A percentile compares a stretch with the other conserved stretches of the same genome.
phyloP scores from a whole-genome alignment of 2,113 vertebrate genomes.

The Leptobrachium leishanense region DNA sequence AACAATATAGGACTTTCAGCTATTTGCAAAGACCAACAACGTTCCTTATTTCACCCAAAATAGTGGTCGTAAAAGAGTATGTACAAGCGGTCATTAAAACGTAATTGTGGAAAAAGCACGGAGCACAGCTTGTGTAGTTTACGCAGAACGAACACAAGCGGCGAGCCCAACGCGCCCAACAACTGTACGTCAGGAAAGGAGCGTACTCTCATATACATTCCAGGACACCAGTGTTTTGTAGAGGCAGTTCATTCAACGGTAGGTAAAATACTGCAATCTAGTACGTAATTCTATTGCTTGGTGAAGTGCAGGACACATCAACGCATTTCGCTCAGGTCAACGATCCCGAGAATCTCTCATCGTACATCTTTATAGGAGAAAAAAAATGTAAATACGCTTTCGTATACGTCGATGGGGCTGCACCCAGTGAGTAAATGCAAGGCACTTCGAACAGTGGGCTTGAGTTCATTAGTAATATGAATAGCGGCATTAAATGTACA shows the following conservation, averaged over 20 bases:
- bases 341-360: not conserved
- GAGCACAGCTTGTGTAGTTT: not conserved
- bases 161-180: not conserved
- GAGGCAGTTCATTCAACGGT: not conserved
- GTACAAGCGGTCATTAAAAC: not conserved
- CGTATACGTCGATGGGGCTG: not conserved
- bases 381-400: not conserved
- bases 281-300: constrained; percentile 33
- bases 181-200: no score
- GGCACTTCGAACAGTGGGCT: constrained; percentile 43
- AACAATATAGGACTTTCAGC: not conserved
- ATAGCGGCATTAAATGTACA: not conserved
- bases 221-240: not conserved
- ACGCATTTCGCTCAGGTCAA: not conserved
- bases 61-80: no score
- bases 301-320: not conserved
- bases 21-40: not conserved
- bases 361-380: not conserved
- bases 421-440: constrained; percentile 18
- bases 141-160: not conserved
- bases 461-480: not conserved
- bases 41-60: not conserved
- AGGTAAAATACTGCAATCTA: not conserved
- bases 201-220: not conserved
- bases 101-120: not conserved